Percentiles rank a stretch among this genome's conserved stretches.
These are phyloP conservation scores for Zaprionus gabonicus DNA, from an alignment of 1,140 invertebrate species.

Conservation along the genomic window DNA sequence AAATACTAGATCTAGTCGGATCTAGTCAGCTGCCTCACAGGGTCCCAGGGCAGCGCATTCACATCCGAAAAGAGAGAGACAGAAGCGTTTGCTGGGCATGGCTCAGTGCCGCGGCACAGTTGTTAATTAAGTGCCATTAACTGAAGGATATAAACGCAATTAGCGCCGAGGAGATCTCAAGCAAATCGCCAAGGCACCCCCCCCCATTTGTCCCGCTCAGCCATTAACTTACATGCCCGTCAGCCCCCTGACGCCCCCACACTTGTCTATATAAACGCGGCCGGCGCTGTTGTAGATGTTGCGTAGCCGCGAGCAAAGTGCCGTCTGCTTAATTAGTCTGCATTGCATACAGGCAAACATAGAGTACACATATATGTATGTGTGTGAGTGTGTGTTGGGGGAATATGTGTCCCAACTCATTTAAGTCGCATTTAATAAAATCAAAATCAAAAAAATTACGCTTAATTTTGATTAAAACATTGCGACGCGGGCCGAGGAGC, in stretches of 20 bases:
- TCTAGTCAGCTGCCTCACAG: slow-evolving; percentile 42
- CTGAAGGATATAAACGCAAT: slow-evolving; percentile 83
- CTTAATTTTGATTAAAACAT: slow-evolving; percentile 82
- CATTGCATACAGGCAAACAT: slow-evolving; percentile 28
- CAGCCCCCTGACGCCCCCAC: neutral
- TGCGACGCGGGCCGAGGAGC: slow-evolving; percentile 43
- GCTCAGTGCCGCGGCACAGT: slow-evolving; percentile 74
- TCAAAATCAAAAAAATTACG: slow-evolving; percentile 77
- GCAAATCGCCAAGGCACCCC: slow-evolving; percentile 60
- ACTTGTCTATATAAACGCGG: slow-evolving; percentile 40
- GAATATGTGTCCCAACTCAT: slow-evolving; percentile 65
- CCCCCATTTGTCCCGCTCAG: neutral
- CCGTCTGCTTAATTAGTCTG: slow-evolving; percentile 82
- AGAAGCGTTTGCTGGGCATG: slow-evolving; percentile 37
- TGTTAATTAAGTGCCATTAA: slow-evolving; percentile 83
- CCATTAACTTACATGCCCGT: neutral
- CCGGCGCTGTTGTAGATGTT: slow-evolving; percentile 77
- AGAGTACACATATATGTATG: neutral
- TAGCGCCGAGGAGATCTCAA: slow-evolving; percentile 79
- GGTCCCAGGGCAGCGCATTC: neutral
- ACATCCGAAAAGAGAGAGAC: slow-evolving; percentile 55
- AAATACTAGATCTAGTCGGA: neutral
- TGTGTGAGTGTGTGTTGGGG: neutral
- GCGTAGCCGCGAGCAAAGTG: slow-evolving; percentile 68
- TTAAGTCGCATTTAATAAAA: slow-evolving; percentile 83